Evolutionary conservation across 1,140 invertebrate genomes (phyloP), one percentile per base, ranked within the genome.

Genomic region (Dermatophagoides farinae): DNA sequence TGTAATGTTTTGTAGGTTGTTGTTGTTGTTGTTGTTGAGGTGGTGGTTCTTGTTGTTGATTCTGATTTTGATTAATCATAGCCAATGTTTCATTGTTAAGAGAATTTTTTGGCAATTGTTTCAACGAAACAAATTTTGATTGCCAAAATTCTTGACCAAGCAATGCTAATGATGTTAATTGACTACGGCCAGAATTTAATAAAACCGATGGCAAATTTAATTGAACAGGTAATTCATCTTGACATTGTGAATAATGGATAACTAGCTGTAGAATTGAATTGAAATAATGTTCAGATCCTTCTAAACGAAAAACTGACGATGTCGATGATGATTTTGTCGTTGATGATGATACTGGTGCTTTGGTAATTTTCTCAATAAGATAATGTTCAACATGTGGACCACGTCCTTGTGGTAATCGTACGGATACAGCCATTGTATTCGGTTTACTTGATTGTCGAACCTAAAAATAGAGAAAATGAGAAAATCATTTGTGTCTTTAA

Each of bases 381-480:
- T 95, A 96, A 73, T 97, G 90, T 69, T 95, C 89, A 64, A 93
- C 88, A 71, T 89, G 87, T 8, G 86, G 84, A 8, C 85, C 85
- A 66, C 84, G 85, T 66, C 84, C 82, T 23, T 80, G 77, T 1
- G 87, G 86, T 65, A 93, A 74, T 50, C 88, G 80, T 23, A 95
- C 88, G 31, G 88, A 91, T 52, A 97, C 79, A 18, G 91, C 90
- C 85, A 93, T 90, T 22, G 89, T 91, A 65, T 86, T 82, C 6
- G 81, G 79, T 69, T 90, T 87, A 69, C 87, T 93, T 11, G 89
- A 93, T 68, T 90, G 85, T 23, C 91, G 79, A 9, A 95, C 88
- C 9, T 95, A 87, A 69, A 95, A 95, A 10, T 53, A 2, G 37
- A 53, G 8, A 53, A 16, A 52, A 22, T 52, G 18, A 14, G 16